These are phyloP conservation scores for Lipophrys pholis DNA, from an alignment of 2,113 vertebrate genomes.

Conservation along the genomic window DNA sequence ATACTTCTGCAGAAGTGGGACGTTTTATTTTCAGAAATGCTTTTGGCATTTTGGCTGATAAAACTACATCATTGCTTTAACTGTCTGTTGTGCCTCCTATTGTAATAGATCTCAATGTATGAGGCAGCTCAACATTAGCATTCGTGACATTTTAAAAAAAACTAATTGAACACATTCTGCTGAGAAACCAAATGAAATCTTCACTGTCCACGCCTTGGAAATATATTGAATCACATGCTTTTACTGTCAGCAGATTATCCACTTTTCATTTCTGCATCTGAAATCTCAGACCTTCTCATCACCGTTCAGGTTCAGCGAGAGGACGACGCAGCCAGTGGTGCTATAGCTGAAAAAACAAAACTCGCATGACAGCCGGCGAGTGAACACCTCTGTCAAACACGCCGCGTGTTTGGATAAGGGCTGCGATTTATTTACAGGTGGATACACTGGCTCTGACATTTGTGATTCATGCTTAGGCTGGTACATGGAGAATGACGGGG, in stretches of 20 bases:
- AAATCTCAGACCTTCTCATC: constrained; percentile 15
- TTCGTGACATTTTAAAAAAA: too few relatives aligned
- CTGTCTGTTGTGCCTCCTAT: too few relatives aligned
- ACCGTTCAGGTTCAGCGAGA: background rate
- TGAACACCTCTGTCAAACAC: background rate
- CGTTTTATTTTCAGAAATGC: too few relatives aligned
- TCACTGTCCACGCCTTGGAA: background rate
- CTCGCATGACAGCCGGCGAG: background rate
- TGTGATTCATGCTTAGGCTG: background rate
- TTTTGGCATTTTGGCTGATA: too few relatives aligned
- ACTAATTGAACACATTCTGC: too few relatives aligned
- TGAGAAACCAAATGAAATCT: too few relatives aligned
- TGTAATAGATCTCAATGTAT: too few relatives aligned
- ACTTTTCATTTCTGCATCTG: background rate
- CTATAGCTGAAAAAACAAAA: background rate
- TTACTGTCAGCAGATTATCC: constrained; percentile 11
- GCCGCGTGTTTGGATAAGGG: constrained; percentile 3
- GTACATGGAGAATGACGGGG: background rate
- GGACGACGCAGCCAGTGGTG: background rate
- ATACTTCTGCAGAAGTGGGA: too few relatives aligned
- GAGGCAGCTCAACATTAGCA: too few relatives aligned
- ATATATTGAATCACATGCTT: background rate
- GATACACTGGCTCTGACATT: background rate
- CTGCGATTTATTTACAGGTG: constrained; percentile 7
- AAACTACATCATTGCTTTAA: too few relatives aligned